Evolutionary conservation across 2,797 vertebrate genomes (phyloP).

Genomic region (Syndactyla subalaris): DNA sequence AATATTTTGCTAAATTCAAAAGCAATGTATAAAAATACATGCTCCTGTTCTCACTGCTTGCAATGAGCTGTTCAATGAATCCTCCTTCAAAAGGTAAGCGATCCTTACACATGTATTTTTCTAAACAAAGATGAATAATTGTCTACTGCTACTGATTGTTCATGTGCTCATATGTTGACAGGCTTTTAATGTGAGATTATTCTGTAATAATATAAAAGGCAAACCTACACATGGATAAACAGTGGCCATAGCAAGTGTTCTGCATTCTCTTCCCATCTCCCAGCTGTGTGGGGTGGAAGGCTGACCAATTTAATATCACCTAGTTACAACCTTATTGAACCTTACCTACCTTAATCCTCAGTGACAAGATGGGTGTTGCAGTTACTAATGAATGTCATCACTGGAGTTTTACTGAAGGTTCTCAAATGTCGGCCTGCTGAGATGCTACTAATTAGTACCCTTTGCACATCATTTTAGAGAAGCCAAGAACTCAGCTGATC

Average conservation of each 20-base stretch:
- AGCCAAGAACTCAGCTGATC: background rate
- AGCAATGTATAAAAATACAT: background rate
- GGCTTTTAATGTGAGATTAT: background rate
- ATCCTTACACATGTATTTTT: background rate
- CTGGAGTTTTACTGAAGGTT: background rate
- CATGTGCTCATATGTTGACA: accelerated
- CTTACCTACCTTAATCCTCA: background rate
- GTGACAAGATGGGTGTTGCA: background rate
- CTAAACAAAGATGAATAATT: background rate
- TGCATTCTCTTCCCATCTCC: background rate
- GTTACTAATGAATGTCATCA: background rate
- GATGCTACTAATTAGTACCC: background rate
- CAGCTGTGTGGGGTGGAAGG: background rate
- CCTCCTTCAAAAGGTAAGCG: background rate
- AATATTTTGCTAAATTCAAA: background rate
- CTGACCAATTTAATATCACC: background rate
- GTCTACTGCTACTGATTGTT: background rate
- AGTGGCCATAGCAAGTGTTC: background rate
- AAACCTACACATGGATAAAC: background rate
- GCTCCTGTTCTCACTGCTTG: background rate
- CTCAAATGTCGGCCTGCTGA: background rate
- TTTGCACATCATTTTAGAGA: background rate
- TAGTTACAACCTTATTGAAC: background rate
- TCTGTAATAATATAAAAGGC: background rate
- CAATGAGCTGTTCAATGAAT: background rate